A percentile compares a stretch with the other conserved stretches of the same genome.
These are phyloP conservation scores for Tragelaphus scriptus DNA, from an alignment of 2,113 vertebrate species.

Conservation along the genomic window DNA sequence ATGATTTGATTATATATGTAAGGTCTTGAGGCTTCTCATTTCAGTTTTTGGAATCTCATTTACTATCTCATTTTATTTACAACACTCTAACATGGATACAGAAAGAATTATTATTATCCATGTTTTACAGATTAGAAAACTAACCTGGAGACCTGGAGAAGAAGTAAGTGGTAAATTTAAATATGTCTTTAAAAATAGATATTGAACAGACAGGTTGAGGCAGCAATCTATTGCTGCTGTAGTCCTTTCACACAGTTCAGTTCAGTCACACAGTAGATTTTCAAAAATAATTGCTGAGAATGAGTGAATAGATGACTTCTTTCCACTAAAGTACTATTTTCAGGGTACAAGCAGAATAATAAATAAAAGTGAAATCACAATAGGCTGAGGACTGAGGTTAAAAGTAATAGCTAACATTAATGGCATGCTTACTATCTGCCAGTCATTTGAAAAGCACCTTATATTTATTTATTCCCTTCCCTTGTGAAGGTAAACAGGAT, in stretches of 20 bases:
- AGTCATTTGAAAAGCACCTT: neutral
- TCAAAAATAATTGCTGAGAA: conserved; percentile 6
- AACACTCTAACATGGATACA: neutral
- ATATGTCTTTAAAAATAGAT: neutral
- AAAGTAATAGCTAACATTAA: neutral
- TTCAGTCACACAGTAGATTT: neutral
- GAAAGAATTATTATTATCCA: neutral
- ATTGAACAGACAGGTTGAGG: neutral
- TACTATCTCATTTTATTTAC: neutral
- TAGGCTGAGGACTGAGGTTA: neutral
- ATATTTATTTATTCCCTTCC: neutral
- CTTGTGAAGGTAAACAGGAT: neutral
- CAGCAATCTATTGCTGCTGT: neutral
- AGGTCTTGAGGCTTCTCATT: neutral
- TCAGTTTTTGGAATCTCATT: neutral
- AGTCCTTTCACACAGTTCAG: neutral
- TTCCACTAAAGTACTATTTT: neutral
- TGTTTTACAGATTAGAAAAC: neutral
- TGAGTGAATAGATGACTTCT: neutral
- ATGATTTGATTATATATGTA: neutral
- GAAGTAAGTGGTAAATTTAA: neutral
- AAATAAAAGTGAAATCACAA: neutral
- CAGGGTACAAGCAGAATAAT: neutral
- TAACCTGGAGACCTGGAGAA: neutral
- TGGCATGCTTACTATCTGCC: neutral